These are phyloP conservation scores for Pachymerium ferrugineum DNA, from an alignment of 2,888 invertebrate genomes.

Conservation along the genomic window DNA sequence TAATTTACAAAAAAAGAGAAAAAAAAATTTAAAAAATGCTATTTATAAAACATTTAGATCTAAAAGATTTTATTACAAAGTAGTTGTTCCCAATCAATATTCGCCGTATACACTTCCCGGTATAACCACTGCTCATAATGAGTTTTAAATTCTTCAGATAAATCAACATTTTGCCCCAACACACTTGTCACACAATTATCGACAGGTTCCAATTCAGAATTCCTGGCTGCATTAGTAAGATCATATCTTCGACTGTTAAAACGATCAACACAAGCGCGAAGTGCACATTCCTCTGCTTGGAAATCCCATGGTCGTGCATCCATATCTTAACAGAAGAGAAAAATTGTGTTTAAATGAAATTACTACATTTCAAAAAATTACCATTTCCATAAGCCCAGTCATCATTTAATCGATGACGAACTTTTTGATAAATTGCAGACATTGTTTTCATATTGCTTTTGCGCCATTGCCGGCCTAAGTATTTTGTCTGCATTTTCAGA, in stretches of 20 bases:
- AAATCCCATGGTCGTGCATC: conserved; percentile 98
- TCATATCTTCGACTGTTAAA: conserved; percentile 91
- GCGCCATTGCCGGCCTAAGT: conserved; percentile 96
- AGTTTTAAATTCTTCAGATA: conserved; percentile 89
- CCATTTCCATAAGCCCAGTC: conserved; percentile 99
- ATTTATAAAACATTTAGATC: too few relatives aligned
- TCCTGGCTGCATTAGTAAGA: too few relatives aligned
- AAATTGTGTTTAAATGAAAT: not conserved
- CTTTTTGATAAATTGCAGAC: conserved; percentile 96
- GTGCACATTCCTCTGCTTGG: conserved; percentile 90
- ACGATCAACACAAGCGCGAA: conserved; percentile 88
- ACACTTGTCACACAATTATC: conserved; percentile 77
- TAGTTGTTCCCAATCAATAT: conserved; percentile 57
- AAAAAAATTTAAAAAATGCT: too few relatives aligned
- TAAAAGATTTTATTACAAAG: conserved; percentile 39
- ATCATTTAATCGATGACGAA: conserved; percentile 90
- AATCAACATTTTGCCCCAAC: conserved; percentile 67
- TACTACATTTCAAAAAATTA: conserved; percentile 43
- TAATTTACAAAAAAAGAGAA: too few relatives aligned
- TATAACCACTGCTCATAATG: conserved; percentile 94
- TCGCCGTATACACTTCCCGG: conserved; percentile 88
- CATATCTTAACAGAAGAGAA: conserved; percentile 59
- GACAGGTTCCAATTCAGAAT: conserved; percentile 59
- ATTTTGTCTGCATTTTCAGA: conserved; percentile 98
- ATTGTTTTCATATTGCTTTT: conserved; percentile 99